A percentile compares a stretch with the other conserved stretches of the same genome.
These are phyloP conservation scores for Dasysyrphus albostriatus DNA, from an alignment of 2,888 invertebrate genomes.

Conservation along the genomic window DNA sequence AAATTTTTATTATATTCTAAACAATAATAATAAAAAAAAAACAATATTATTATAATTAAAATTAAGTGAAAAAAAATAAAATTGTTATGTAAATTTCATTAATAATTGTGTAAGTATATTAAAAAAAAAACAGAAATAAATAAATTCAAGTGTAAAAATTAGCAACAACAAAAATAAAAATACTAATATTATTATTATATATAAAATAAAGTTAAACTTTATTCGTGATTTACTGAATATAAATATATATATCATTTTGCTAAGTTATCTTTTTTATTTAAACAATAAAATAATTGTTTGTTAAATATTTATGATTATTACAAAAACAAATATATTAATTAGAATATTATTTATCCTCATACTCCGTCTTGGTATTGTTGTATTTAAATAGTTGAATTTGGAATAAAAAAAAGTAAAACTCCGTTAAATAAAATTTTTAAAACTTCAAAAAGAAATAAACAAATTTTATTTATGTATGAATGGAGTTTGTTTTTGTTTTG, in stretches of 20 bases:
- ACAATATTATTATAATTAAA: conserved; percentile 65
- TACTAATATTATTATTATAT: conserved; percentile 68
- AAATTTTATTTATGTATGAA: conserved; percentile 55
- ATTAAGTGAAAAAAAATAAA: conserved; percentile 71
- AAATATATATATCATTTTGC: conserved; percentile 63
- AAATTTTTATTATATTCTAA: conserved; percentile 77
- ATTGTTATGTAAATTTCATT: conserved; percentile 82
- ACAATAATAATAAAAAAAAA: conserved; percentile 53
- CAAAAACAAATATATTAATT: conserved; percentile 12
- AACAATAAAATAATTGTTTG: conserved; percentile 25
- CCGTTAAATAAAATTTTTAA: conserved; percentile 13
- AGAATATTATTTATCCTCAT: conserved; percentile 41
- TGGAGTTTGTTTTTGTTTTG: conserved; percentile 5
- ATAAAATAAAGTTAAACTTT: conserved; percentile 82
- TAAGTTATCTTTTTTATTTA: conserved; percentile 47
- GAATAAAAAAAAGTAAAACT: conserved; percentile 20
- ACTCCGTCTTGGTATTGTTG: conserved; percentile 69
- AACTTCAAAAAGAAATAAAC: not conserved
- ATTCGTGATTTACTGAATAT: conserved; percentile 79
- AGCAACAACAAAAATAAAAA: conserved; percentile 72
- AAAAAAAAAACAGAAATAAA: conserved; percentile 41
- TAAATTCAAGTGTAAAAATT: conserved; percentile 69
- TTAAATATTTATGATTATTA: conserved; percentile 31
- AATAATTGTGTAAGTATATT: conserved; percentile 76
- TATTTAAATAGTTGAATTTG: conserved; percentile 60